Base-by-base conservation (phyloP, 1,140 invertebrate genomes). In the Drepana arcuata region DNA sequence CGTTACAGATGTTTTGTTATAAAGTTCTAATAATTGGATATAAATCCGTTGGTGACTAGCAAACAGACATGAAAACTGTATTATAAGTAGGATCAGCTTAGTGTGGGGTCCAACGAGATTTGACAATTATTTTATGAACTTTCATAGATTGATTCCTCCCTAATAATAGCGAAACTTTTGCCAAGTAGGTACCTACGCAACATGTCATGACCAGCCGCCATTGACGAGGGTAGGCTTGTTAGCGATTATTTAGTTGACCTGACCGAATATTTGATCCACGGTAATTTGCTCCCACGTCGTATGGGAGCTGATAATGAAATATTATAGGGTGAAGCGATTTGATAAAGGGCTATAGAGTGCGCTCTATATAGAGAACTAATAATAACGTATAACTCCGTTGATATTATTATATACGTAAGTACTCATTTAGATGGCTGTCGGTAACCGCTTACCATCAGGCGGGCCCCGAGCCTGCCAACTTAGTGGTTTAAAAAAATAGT, bases 181-280 rank as follows among this genome's bases (percentile, higher is more conserved):
- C 5, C 1, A 7, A 15, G 1, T 31, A 31, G 16, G 29, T 15
- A 10, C 10, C 29, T 37, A 23, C 30, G 26, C 23, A 21, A 18
- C 7, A 39, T 51, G 43, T 51, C 40, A 39, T 21, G 10, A 41
- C 14, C 69, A 73, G 46, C 34, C 41, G 34, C 31, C 14, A 60
- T 58, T 74, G 70, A 74, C 70, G 64, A 74, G 68, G 70, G 70
- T 74, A 5, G n/a, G n/a, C 16, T 23, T 25, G n/a, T 40, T 29
- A 48, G 34, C 56, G 52, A 67, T 67, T 64, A 72, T 64, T 64
- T 67, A 64, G 55, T 66, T 64, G 64, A 67, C 62, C 57, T 60
- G n/a, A n/a, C n/a, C 48, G 39, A 34, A 47, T 36, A 45, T 47
- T 52, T 63, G 43, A 56, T 63, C 63, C 48, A 47, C 44, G 48